Evolutionary conservation across 2,113 vertebrate genomes (phyloP), one percentile per base, ranked within the genome.

Genomic region (Gobius niger): DNA sequence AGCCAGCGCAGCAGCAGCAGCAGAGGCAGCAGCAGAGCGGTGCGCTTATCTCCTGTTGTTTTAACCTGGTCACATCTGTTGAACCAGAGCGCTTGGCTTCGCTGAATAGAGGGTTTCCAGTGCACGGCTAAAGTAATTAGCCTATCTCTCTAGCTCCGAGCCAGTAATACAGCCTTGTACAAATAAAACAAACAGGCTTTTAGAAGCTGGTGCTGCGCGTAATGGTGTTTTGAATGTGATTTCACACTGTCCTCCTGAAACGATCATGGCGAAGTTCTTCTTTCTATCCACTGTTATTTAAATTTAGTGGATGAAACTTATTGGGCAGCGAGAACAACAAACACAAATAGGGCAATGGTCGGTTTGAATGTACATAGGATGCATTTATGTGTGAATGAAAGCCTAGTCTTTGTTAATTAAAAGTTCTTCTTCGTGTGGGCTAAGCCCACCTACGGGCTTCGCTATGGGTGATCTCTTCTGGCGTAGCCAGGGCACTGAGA

Each of bases 1-100:
- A 63, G 16, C 13, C 64, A 78, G 75, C 68, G 73, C 66, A 59
- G 68, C 67, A 78, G 78, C 75, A 67, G 52, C 50, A 14, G 50
- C 44, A 46, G n/a, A n/a, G n/a, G 44, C 44, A 46, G 44, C 44
- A 46, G 44, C 44, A 46, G 44, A 7, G 10, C 14, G 41, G 70
- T 16, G 70, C 44, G 62, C 85, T 77, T 85, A 83, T 89, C 83
- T 78, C 2, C 57, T 85, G 84, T 87, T 90, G 51, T 86, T 84
- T 41, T 89, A 87, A 89, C 85, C 87, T 87, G 84, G 87, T 87
- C 87, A 85, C 84, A 82, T 77, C 71, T 87, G 84, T 79, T 88
- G 78, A 74, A 75, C 67, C 65, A 67, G 44, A 63, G 51, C 72
- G 66, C 40, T 53, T 81, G 78, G 80, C 85, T 83, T 2, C 73